Conservation (phyloP, 2,888 invertebrate genomes). For the Aethes cnicana region DNA sequence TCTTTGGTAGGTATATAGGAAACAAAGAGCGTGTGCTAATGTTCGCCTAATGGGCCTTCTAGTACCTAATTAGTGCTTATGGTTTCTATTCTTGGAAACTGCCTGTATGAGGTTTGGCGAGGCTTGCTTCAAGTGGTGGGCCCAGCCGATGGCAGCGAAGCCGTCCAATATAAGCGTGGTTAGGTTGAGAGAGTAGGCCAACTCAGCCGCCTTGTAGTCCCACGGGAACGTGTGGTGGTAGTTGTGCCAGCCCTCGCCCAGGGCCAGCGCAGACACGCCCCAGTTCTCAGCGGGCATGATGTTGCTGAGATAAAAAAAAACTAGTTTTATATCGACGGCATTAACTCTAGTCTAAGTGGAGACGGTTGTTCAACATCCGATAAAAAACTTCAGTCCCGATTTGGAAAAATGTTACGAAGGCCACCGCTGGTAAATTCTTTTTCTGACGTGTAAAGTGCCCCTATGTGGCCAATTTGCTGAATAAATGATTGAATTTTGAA, state of each 20-base stretch:
- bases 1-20: too few species aligned
- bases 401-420: too few species aligned
- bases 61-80: not conserved
- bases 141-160: constrained; percentile 88
- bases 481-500: too few species aligned
- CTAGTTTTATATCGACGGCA: too few species aligned
- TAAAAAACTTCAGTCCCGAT: too few species aligned
- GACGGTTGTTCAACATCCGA: too few species aligned
- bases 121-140: constrained; percentile 88
- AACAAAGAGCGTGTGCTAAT: too few species aligned
- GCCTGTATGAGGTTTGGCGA: constrained; percentile 77
- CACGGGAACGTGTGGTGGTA: constrained; percentile 96
- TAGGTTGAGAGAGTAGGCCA: constrained; percentile 87
- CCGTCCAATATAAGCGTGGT: constrained; percentile 87
- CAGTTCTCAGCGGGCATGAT: constrained; percentile 91
- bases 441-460: too few species aligned
- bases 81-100: constrained; percentile 77
- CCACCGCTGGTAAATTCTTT: too few species aligned
- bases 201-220: constrained; percentile 95
- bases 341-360: too few species aligned
- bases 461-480: too few species aligned
- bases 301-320: constrained; percentile 73
- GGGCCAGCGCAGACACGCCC: constrained; percentile 86
- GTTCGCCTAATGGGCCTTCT: too few species aligned
- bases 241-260: constrained; percentile 97